Conservation (phyloP, 2,797 vertebrate genomes). For the Mus spretus region DNA sequence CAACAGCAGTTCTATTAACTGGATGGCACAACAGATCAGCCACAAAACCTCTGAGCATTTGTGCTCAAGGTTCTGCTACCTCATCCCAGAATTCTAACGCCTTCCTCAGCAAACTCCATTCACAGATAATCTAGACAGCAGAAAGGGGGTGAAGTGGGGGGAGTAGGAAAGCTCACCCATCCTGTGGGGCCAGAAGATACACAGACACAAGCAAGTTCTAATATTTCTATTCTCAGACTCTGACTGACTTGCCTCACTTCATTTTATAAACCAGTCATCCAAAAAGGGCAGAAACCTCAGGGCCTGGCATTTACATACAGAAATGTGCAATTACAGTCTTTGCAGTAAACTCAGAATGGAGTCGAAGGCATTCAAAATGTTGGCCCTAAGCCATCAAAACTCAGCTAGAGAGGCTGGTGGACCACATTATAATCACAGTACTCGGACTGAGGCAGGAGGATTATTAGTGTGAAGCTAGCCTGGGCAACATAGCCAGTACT, state of each 20-base stretch:
- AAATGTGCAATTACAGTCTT: background rate
- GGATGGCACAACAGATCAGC: background rate
- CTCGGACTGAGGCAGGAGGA: background rate
- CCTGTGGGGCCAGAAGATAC: background rate
- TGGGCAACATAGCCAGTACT: background rate
- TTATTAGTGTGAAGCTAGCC: background rate
- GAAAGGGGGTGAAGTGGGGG: background rate
- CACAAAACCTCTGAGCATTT: conserved; percentile 12
- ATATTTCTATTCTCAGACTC: conserved; percentile 24
- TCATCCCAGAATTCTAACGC: background rate
- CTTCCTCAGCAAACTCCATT: conserved; percentile 42
- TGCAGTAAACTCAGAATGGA: conserved; percentile 2
- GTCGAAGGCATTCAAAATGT: conserved; percentile 46
- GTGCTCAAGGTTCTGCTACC: background rate
- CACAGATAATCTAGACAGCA: background rate
- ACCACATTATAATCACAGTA: background rate
- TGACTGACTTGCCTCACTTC: background rate
- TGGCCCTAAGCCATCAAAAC: conserved; percentile 41
- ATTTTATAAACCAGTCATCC: conserved; percentile 36
- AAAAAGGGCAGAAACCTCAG: background rate
- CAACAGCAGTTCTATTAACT: background rate
- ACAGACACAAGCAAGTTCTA: background rate
- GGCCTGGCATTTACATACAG: background rate
- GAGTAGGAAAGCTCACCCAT: background rate
- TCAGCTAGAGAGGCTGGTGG: background rate